These are phyloP conservation scores for Bombyx mori DNA, from an alignment of 1,140 invertebrate genomes.

Conservation along the genomic window ASM3026992v2 NC_085128.1:3637501-3638000, in stretches of 20 bases:
- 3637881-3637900: conserved; percentile 41
- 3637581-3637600: conserved; percentile 33
- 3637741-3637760: conserved; percentile 57
- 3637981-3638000: conserved; percentile 37
- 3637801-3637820: conserved; percentile 59
- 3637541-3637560: conserved; percentile 38
- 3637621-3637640: conserved; percentile 52
- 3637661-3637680: conserved; percentile 32
- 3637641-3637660: conserved; percentile 45
- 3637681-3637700: conserved; percentile 43
- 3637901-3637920: conserved; percentile 44
- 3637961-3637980: conserved; percentile 35
- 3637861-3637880: conserved; percentile 38
- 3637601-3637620: conserved; percentile 43
- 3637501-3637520: conserved; percentile 59
- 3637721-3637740: conserved; percentile 49
- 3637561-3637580: conserved; percentile 35
- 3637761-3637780: conserved; percentile 59
- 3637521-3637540: conserved; percentile 44
- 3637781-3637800: conserved; percentile 62
- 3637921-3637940: conserved; percentile 39
- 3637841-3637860: conserved; percentile 51
- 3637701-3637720: conserved; percentile 39
- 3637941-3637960: conserved; percentile 26
- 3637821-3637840: conserved; percentile 61